A percentile compares a stretch with the other conserved stretches of the same genome.
These are phyloP conservation scores for Sisor rabdophorus DNA, from an alignment of 2,113 vertebrate genomes.

Conservation along the genomic window DNA sequence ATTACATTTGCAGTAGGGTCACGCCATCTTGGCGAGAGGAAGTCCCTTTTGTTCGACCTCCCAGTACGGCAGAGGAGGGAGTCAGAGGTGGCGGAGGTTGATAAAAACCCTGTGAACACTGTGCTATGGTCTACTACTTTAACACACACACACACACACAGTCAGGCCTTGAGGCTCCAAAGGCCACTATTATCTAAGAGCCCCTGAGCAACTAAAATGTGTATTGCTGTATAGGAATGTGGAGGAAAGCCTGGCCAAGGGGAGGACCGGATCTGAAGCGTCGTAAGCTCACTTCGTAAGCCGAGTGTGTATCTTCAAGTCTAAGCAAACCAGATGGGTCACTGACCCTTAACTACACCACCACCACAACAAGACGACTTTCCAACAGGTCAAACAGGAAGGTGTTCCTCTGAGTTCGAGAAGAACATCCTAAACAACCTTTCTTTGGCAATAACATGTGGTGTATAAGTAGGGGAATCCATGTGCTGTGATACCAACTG, in stretches of 20 bases:
- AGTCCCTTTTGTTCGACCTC: constrained; percentile 38
- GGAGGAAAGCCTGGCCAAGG: constrained; percentile 45
- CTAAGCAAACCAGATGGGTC: constrained; percentile 10
- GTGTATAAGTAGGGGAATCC: background rate
- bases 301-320: constrained; percentile 7
- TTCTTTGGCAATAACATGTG: background rate
- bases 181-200: constrained; percentile 69
- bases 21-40: constrained; percentile 30
- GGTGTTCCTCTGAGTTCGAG: constrained; percentile 73
- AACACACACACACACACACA: constrained; percentile 14
- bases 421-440: constrained; percentile 63
- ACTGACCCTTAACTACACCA: constrained; percentile 85
- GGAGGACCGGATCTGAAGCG: background rate
- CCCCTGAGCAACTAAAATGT: constrained; percentile 43
- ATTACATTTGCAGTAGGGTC: constrained; percentile 34
- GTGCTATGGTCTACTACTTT: constrained; percentile 16
- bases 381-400: constrained; percentile 83
- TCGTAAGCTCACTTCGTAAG: background rate
- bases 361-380: no score
- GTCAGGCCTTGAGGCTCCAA: constrained; percentile 40
- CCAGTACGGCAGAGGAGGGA: constrained; percentile 25
- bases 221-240: constrained; percentile 43
- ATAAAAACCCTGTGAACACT: constrained; percentile 20
- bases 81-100: constrained; percentile 18
- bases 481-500: constrained; percentile 15